These are phyloP conservation scores for Scolopax rusticola DNA, from an alignment of 2,797 vertebrate species.

Conservation along the genomic window DNA sequence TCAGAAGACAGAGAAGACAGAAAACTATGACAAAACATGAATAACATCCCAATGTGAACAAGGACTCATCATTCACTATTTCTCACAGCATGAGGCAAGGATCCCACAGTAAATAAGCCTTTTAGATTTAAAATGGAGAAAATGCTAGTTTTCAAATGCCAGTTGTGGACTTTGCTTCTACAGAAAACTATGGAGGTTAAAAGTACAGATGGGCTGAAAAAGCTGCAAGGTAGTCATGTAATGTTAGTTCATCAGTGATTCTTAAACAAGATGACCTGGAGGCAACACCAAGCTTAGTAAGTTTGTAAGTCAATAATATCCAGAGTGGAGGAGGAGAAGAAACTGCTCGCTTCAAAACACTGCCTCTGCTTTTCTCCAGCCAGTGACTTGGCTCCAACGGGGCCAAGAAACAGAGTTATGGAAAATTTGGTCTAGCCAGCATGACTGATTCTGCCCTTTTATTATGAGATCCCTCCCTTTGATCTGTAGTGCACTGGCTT, in stretches of 20 bases:
- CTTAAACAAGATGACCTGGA: not conserved
- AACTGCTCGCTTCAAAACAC: no score
- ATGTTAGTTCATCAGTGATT: not conserved
- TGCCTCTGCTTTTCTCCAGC: not conserved
- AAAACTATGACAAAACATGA: not conserved
- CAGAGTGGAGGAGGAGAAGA: not conserved
- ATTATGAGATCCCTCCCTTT: not conserved
- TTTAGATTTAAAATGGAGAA: not conserved
- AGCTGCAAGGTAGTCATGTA: not conserved
- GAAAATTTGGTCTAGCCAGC: not conserved
- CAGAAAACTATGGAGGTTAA: not conserved
- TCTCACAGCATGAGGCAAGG: not conserved
- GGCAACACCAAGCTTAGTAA: not conserved
- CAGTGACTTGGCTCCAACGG: not conserved
- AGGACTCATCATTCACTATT: not conserved
- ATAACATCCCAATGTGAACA: constrained; percentile 6
- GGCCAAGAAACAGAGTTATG: not conserved
- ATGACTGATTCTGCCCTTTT: not conserved
- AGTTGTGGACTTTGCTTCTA: not conserved
- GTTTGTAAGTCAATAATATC: not conserved
- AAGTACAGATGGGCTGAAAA: not conserved
- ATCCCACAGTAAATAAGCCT: not conserved
- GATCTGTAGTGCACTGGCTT: not conserved
- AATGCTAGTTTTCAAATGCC: not conserved
- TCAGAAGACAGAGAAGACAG: not conserved